Conservation (phyloP, 2,113 vertebrate genomes). For the Gasterosteus nipponicus region DNA sequence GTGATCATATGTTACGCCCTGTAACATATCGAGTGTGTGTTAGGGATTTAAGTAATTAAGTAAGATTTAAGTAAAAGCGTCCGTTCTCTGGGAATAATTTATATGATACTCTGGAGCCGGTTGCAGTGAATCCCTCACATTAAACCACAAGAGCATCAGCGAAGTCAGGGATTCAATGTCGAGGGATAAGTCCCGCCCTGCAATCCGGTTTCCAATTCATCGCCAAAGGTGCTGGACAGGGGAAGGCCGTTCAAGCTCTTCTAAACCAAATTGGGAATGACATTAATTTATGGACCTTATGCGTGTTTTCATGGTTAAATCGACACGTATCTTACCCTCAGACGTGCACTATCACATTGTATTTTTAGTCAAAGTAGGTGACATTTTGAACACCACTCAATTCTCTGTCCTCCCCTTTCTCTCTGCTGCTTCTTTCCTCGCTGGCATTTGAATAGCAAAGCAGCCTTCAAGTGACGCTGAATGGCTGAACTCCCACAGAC, state of each 20-base stretch:
- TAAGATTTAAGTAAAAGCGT: background rate
- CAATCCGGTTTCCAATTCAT: background rate
- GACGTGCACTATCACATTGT: background rate
- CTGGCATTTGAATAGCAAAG: slow-evolving; percentile 80
- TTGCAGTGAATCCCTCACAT: background rate
- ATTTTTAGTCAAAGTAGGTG: background rate
- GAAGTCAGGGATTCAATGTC: background rate
- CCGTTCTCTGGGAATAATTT: background rate
- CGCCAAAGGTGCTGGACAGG: background rate
- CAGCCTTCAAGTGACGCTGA: slow-evolving; percentile 59
- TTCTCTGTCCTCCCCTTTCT: slow-evolving; percentile 11
- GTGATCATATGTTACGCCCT: background rate
- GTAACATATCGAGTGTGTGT: background rate
- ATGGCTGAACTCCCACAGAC: slow-evolving; percentile 66
- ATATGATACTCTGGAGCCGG: background rate
- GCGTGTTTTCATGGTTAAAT: background rate
- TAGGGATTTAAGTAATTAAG: no score
- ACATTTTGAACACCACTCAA: background rate
- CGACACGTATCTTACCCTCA: background rate
- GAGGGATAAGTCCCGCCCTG: background rate
- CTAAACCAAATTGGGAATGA: background rate
- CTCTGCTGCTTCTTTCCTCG: slow-evolving; percentile 25
- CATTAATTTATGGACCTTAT: background rate
- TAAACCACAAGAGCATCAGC: background rate
- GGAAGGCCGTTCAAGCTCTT: background rate